Evolutionary conservation across 2,888 invertebrate genomes (phyloP).

Genomic region (Aspidiotus rigidus): DNA sequence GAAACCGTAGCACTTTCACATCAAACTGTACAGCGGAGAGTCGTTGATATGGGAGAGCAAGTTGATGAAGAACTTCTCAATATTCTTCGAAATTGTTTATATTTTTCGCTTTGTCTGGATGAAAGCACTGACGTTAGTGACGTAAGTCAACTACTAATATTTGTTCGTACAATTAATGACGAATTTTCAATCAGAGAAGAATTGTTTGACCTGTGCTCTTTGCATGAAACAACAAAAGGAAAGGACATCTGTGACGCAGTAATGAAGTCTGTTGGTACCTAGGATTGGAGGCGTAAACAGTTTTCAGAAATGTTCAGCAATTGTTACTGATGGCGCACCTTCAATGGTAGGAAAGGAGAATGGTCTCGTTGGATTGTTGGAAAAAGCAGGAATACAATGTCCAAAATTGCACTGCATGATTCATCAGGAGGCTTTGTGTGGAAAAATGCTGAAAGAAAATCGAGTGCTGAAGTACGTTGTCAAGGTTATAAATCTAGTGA

Average conservation of each 20-base stretch:
- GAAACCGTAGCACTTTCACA: too few relatives aligned
- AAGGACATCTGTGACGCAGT: conserved; percentile 32
- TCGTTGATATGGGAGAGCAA: too few relatives aligned
- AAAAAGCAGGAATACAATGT: conserved; percentile 35
- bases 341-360: too few relatives aligned
- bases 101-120: too few relatives aligned
- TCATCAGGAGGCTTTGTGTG: conserved; percentile 35
- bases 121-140: too few relatives aligned
- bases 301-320: conserved; percentile 33
- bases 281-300: conserved; percentile 23
- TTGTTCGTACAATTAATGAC: too few relatives aligned
- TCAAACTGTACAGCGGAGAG: too few relatives aligned
- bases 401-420: conserved; percentile 36
- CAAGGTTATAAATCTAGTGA: conserved; percentile 30
- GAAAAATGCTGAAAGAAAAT: too few relatives aligned
- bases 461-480: conserved; percentile 29
- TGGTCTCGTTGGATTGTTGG: conserved; percentile 33
- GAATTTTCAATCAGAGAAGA: conserved; percentile 32
- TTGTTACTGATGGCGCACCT: too few relatives aligned
- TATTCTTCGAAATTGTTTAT: too few relatives aligned
- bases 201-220: conserved; percentile 28
- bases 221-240: conserved; percentile 34
- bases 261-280: conserved; percentile 32
- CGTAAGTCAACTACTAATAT: too few relatives aligned
- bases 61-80: too few relatives aligned